These are phyloP conservation scores for Melitaea athalia DNA, from an alignment of 2,888 invertebrate species.

Conservation along the genomic window DNA sequence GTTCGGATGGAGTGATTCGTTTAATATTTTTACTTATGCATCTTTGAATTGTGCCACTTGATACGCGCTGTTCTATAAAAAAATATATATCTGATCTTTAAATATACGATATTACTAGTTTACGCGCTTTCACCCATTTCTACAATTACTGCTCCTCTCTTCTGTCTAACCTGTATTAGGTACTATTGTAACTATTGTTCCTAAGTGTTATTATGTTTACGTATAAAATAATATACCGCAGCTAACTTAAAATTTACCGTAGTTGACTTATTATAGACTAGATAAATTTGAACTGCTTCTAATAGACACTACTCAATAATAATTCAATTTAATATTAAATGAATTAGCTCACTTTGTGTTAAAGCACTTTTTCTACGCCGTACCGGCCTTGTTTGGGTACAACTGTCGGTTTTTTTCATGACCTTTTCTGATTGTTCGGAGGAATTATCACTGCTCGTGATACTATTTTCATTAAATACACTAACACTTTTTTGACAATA, in stretches of 20 bases:
- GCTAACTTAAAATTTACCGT: too few relatives aligned
- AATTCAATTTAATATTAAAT: neutral
- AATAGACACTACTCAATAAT: too few relatives aligned
- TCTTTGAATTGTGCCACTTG: conserved; percentile 38
- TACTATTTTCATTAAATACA: conserved; percentile 18
- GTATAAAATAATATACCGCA: too few relatives aligned
- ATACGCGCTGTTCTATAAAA: conserved; percentile 30
- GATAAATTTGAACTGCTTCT: too few relatives aligned
- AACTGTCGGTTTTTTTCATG: conserved; percentile 45
- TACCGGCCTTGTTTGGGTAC: conserved; percentile 55
- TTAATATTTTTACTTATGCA: conserved; percentile 37
- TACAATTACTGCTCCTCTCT: neutral
- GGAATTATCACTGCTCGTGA: conserved; percentile 40
- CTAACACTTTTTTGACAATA: conserved; percentile 5
- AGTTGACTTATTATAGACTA: too few relatives aligned
- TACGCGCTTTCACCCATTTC: neutral
- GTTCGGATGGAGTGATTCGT: conserved; percentile 53
- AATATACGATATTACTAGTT: neutral
- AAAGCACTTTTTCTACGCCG: conserved; percentile 33
- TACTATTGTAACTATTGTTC: too few relatives aligned
- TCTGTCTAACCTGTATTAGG: too few relatives aligned
- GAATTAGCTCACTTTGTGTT: neutral
- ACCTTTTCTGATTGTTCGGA: conserved; percentile 16
- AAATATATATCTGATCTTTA: neutral
- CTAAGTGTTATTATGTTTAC: too few relatives aligned